phyloP scores from a whole-genome alignment of 2,113 vertebrate species.

The Mobula birostris region DNA sequence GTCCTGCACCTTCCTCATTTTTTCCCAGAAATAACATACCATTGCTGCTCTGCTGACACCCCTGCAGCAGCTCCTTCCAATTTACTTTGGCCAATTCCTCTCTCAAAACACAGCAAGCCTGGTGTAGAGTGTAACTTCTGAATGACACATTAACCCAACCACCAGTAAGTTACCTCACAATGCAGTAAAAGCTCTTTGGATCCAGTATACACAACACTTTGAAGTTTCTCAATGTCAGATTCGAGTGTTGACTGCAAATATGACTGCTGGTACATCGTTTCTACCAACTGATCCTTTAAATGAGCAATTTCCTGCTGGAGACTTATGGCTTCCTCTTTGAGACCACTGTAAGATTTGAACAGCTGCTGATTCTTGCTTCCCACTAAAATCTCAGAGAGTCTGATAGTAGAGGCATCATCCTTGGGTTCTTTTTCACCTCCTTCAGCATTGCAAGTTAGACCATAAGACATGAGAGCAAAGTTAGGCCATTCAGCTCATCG shows the following conservation, averaged over 20 bases:
- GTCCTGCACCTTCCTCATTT: too few species aligned
- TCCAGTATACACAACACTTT: conserved; percentile 59
- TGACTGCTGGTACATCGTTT: conserved; percentile 56
- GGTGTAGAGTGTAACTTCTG: too few species aligned
- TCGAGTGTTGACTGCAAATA: conserved; percentile 55
- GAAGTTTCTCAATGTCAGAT: conserved; percentile 58
- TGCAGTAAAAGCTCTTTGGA: conserved; percentile 65
- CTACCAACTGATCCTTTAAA: conserved; percentile 53
- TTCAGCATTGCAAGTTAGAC: too few species aligned
- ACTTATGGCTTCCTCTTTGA: conserved; percentile 63
- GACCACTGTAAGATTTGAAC: conserved; percentile 66
- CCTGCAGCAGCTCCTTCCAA: too few species aligned
- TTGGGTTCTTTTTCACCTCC: too few species aligned
- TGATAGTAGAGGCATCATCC: conserved; percentile 43
- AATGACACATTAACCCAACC: too few species aligned
- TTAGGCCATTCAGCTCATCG: too few species aligned
- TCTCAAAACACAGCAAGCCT: too few species aligned
- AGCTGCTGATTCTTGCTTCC: conserved; percentile 59
- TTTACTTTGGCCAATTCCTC: too few species aligned
- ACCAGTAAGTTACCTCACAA: conserved; percentile 56
- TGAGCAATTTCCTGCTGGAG: conserved; percentile 57
- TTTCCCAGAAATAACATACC: too few species aligned
- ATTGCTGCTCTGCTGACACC: too few species aligned
- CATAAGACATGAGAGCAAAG: too few species aligned
- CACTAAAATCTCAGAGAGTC: conserved; percentile 75